Evolutionary conservation across 1,140 invertebrate species (phyloP), one percentile per base, ranked within the genome.

Genomic region (Drosophila saltans): DNA sequence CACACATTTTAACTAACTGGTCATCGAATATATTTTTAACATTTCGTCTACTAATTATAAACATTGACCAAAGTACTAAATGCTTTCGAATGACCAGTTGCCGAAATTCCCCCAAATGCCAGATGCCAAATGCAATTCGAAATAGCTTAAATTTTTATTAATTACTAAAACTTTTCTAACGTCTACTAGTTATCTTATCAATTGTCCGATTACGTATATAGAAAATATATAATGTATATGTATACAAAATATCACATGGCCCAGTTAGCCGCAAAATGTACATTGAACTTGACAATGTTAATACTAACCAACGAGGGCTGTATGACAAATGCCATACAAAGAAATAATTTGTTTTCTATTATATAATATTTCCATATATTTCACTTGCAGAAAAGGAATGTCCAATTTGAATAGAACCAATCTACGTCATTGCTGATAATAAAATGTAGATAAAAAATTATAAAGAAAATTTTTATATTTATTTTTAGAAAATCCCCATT

Each of bases 131-230:
- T n/a, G 61, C 61, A 56, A 40, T 36, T 30, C 16, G 40, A 59
- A 36, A 28, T 10, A 58, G 24, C 10, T 43, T 39, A 45, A 69
- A 43, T 59, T 61, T 75, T 75, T 39, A 11, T 61, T 45, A 57
- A 75, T 66, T 66, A 73, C 30, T 33, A 3, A 4, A 43, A 43
- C 11, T 52, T 26, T 52, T 52, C 2, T 7, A 48, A 48, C 9
- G 57, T 40, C 57, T 59, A 59, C n/a, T 77, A 16, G 16, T 16
- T 16, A 77, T 77, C 74, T 77, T 65, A 77, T 77, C 74, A 39
- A 33, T 10, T 40, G 57, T 2, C 36, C 9, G 39, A 24, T 41
- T 48, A 57, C 48, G 33, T 58, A 45, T 73, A 57, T 36, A 58
- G 4, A 30, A 30, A 2, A 30, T 30, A 30, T 30, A 30, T 30